Conservation (phyloP, 2,113 vertebrate genomes). For the Catharus minimus region DNA sequence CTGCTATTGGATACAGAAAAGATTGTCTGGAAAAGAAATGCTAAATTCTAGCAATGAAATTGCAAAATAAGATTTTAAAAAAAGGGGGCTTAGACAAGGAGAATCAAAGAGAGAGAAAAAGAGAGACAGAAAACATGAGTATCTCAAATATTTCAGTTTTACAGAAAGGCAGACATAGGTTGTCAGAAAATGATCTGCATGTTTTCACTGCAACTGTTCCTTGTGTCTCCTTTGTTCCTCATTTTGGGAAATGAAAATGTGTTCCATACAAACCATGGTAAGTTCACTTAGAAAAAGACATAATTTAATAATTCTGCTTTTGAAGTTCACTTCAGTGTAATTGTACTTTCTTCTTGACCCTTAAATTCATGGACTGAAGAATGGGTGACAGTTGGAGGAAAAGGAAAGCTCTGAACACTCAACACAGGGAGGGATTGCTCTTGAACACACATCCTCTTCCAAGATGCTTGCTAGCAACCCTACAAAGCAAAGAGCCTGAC, state of each 20-base stretch:
- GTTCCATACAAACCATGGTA: neutral
- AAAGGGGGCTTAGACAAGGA: neutral
- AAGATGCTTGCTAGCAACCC: neutral
- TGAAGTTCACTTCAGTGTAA: neutral
- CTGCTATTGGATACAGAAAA: neutral
- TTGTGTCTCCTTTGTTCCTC: neutral
- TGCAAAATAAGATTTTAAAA: neutral
- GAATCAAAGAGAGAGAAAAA: neutral
- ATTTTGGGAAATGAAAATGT: neutral
- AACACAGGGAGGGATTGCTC: neutral
- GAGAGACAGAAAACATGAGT: neutral
- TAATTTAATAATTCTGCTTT: neutral
- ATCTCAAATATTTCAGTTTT: neutral
- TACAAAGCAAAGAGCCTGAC: neutral
- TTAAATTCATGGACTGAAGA: neutral
- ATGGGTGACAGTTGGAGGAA: neutral
- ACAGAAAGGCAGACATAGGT: neutral
- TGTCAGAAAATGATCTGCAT: neutral
- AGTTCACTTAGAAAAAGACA: neutral
- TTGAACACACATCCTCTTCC: neutral
- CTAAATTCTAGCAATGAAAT: neutral
- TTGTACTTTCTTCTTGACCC: neutral
- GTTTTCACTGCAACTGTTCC: neutral
- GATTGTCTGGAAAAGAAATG: neutral
- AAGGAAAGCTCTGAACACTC: neutral